Conservation (phyloP, 2,113 vertebrate genomes). For the Hyperopisus bebe region DNA sequence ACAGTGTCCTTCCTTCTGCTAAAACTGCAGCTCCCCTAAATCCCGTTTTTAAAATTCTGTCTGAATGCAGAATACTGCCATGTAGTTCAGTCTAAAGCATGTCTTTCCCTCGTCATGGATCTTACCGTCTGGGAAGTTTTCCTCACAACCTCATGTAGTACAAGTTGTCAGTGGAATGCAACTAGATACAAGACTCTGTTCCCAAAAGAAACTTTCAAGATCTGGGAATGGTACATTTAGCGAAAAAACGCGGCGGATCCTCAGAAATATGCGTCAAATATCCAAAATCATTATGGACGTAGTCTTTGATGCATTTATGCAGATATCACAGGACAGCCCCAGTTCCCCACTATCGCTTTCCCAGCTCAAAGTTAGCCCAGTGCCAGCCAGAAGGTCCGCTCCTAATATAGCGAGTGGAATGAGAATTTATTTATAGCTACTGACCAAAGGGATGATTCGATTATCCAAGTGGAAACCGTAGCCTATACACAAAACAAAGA, state of each 20-base stretch:
- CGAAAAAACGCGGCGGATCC: background rate
- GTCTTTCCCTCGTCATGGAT: background rate
- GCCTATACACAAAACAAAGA: background rate
- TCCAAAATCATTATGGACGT: background rate
- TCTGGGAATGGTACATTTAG: background rate
- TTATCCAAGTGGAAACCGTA: slow-evolving; percentile 13
- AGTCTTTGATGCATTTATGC: background rate
- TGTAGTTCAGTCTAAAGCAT: background rate
- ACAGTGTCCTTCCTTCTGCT: background rate
- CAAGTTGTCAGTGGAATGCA: background rate
- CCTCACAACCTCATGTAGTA: background rate
- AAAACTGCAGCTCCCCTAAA: background rate
- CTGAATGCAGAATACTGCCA: background rate
- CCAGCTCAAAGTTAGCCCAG: slow-evolving; percentile 7
- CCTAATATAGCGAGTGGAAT: slow-evolving; percentile 39
- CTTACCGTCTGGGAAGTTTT: slow-evolving; percentile 16
- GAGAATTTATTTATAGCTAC: slow-evolving; percentile 41
- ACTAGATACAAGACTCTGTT: background rate
- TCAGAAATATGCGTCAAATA: background rate
- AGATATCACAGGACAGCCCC: background rate
- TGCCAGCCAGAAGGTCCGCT: slow-evolving; percentile 22
- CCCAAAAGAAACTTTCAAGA: background rate
- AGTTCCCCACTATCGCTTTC: background rate
- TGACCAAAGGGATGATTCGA: slow-evolving; percentile 24
- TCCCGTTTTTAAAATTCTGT: background rate